Base-by-base conservation (phyloP, 1,140 invertebrate genomes). In the Bombus cullumanus region DNA sequence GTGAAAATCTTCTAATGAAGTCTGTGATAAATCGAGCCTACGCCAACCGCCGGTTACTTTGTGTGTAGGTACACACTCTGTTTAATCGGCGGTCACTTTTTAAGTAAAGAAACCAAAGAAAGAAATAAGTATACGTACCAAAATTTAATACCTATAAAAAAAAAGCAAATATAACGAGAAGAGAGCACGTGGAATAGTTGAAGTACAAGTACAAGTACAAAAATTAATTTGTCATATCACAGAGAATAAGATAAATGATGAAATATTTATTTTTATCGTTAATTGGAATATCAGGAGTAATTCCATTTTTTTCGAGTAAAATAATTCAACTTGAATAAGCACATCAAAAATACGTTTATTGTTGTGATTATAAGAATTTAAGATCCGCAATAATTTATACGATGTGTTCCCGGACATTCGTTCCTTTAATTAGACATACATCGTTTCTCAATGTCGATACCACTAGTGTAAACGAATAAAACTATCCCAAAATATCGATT, bases 291-390 rank as follows among this genome's bases (percentile, higher is more conserved):
- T n/a, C 59, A 28, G 59, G 59, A 13, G 28, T n/a, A 3, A 62
- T 47, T 64, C 18, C 22, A 64, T 13, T 47, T 12, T 76, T 2
- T 53, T 41, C 53, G 25, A 39, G 34, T 62, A 13, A 57, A 87
- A 59, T 71, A 77, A 73, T 57, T 68, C 47, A 81, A 89, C 85
- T 88, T 83, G 89, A 89, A 86, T 89, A 91, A 94, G 91, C 91
- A 94, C 91, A 92, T 94, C 88, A 94, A 92, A 94, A 94, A 94
- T 93, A 94, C 89, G 69, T 94, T 94, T 93, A 94, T 92, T 94
- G 88, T 93, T 53, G 91, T 81, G 81, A 91, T 92, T 91, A 88
- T 83, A 91, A 90, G 89, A 80, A 91, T 76, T 72, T 41, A 82
- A 86, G 83, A 90, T 91, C 86, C 87, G 82, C 74, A 87, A 77